Percentiles rank a stretch among this genome's conserved stretches.
Evolutionary conservation across 2,113 vertebrate species (phyloP).

Genomic region (Hippocampus mohnikei): DNA sequence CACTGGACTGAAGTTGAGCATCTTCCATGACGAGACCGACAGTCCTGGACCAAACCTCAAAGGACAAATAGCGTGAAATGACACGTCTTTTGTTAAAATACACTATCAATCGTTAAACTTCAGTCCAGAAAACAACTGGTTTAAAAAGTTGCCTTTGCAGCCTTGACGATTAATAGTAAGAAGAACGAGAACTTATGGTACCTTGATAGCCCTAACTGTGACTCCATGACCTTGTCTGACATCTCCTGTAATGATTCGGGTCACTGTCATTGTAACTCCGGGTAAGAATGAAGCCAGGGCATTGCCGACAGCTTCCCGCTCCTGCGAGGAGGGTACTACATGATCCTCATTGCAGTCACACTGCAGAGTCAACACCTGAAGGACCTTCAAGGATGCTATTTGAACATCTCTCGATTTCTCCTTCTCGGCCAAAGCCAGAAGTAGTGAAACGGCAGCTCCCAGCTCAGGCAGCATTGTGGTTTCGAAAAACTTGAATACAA

Average conservation of each 20-base stretch:
- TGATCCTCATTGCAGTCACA: slow-evolving; percentile 79
- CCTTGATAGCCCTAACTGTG: slow-evolving; percentile 74
- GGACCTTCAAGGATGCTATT: slow-evolving; percentile 76
- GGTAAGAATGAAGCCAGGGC: slow-evolving; percentile 89
- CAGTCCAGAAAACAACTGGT: not conserved
- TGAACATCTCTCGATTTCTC: slow-evolving; percentile 81
- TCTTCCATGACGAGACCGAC: slow-evolving; percentile 83
- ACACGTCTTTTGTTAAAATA: too few relatives aligned
- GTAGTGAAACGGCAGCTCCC: slow-evolving; percentile 82
- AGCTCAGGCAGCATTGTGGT: slow-evolving; percentile 79
- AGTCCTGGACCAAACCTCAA: slow-evolving; percentile 72
- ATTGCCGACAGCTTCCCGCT: slow-evolving; percentile 67
- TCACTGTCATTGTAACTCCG: slow-evolving; percentile 77
- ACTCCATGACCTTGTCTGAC: slow-evolving; percentile 83
- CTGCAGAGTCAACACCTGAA: slow-evolving; percentile 78
- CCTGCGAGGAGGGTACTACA: slow-evolving; percentile 34
- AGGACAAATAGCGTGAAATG: not conserved
- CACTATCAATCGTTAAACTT: not conserved
- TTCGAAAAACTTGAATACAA: slow-evolving; percentile 77
- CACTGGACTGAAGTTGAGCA: slow-evolving; percentile 66
- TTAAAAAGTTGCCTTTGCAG: not conserved
- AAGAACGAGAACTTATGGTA: slow-evolving; percentile 12
- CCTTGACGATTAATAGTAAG: not conserved
- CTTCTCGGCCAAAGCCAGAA: slow-evolving; percentile 80
- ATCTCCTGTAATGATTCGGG: slow-evolving; percentile 82